Base-by-base conservation (phyloP, 1,140 invertebrate species). In the Cherax quadricarinatus region DNA sequence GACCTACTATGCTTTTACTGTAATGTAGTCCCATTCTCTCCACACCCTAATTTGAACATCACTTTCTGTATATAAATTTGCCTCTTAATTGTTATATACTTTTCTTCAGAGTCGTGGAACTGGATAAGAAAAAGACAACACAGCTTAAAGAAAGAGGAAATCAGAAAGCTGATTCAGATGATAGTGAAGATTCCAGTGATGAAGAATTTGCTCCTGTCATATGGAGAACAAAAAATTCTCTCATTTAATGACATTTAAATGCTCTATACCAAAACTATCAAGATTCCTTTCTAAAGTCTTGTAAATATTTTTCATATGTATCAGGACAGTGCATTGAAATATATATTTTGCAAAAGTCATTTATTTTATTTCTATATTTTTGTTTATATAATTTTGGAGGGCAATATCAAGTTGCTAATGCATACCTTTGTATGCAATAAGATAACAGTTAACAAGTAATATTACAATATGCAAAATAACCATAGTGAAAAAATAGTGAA, bases 171-270 rank as follows among this genome's bases (percentile, higher is more conserved):
- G 84, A 90, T 51, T 89, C 88, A n/a, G 88, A 66, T 14, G 66
- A 48, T 24, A 80, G 84, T 82, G 88, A 93, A 41, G 87, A 89
- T 80, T 93, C 92, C 41, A 93, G 92, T 83, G 92, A 93, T 82
- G 92, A 93, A 87, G 92, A 93, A 90, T 93, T 93, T 88, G 88
- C 84, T 9, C 92, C 92, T 24, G 84, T 93, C 14, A 89, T 93
- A 78, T 93, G 92, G 92, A 93, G 92, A 81, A 93, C 87, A n/a
- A 93, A 93, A 70, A 93, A 93, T 86, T 93, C 92, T 60, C 91
- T 92, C 12, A 92, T 92, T 30, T 92, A 86, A 78, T 86, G 18
- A 49, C 7, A 4, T 75, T 6, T 75, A 18, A 75, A 75, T 70
- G 9, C n/a, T 30, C n/a, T 75, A 41, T 41, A 41, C 24, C 24